Evolutionary conservation across 2,113 vertebrate genomes (phyloP), one percentile per base, ranked within the genome.

Genomic region (Aegypius monachus): DNA sequence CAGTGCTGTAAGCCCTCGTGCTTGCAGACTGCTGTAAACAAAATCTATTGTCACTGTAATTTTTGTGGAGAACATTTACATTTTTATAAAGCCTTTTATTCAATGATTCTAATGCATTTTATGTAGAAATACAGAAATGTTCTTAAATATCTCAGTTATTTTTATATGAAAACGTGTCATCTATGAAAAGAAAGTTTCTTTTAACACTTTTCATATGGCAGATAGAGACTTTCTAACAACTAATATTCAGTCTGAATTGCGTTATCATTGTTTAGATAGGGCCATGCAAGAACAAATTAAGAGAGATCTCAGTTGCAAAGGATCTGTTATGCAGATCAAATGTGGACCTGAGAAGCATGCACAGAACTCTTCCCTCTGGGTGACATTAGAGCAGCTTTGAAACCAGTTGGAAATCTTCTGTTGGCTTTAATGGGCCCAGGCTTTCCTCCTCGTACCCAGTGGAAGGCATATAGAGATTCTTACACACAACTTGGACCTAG

Each of bases 401-500:
- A 92, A 92, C 52, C 10, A n/a, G 13, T 9, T n/a, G 61, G 43
- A 68, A 91, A 85, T 15, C 11, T 40, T 43, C 31, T 42, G 13
- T 6, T 65, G 68, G 40, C 22, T 87, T n/a, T 31, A 65, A 16
- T 13, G 42, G 63, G 45, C 20, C 9, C 47, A n/a, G 36, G 32
- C 50, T 89, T 77, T 77, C 70, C 62, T 87, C 32, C 42, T 55
- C 26, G 9, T 63, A 12, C 11, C 31, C 38, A 14, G 81, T 23
- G 50, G 25, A 22, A 70, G 62, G 42, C 6, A 8, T 5, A 4
- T 3, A 63, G 75, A 88, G 50, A 20, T 67, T 43, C 65, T 65
- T 43, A 11, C 5, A 6, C 8, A 3, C 22, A 32, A 0, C 25
- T 45, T 27, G 36, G 16, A 45, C 34, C 31, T 71, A 6, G 20